Percentiles rank a stretch among this genome's conserved stretches.
Conservation (phyloP, 2,888 invertebrate genomes). For the Dryomyza anilis region DNA sequence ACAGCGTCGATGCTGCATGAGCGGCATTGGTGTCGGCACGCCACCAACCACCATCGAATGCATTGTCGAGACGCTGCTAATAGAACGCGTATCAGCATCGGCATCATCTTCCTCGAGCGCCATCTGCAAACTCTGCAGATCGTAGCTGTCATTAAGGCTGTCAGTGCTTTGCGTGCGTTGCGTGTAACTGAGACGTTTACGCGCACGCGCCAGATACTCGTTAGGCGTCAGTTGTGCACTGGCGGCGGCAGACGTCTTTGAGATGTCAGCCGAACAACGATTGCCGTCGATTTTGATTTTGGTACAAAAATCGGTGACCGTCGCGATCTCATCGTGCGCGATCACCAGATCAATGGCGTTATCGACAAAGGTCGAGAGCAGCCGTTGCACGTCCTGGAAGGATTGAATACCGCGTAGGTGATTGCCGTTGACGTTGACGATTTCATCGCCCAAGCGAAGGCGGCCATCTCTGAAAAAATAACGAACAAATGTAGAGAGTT, state of each 20-base stretch:
- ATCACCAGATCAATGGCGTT: slow-evolving; percentile 67
- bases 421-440: slow-evolving; percentile 85
- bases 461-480: slow-evolving; percentile 72
- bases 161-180: slow-evolving; percentile 56
- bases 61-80: slow-evolving; percentile 34
- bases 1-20: slow-evolving; percentile 54
- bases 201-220: slow-evolving; percentile 38
- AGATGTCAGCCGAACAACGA: neutral
- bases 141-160: slow-evolving; percentile 50
- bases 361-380: slow-evolving; percentile 59
- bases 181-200: slow-evolving; percentile 54
- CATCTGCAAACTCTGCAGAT: slow-evolving; percentile 52
- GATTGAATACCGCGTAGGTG: slow-evolving; percentile 76
- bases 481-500: neutral
- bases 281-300: slow-evolving; percentile 58
- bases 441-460: slow-evolving; percentile 84
- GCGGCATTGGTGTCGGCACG: slow-evolving; percentile 51
- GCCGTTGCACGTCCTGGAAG: slow-evolving; percentile 68
- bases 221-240: too few species aligned
- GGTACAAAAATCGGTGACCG: slow-evolving; percentile 61
- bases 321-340: slow-evolving; percentile 69
- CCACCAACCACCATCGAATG: slow-evolving; percentile 32
- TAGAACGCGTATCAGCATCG: slow-evolving; percentile 35
- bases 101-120: slow-evolving; percentile 43
- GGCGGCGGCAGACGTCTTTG: slow-evolving; percentile 14